phyloP scores from a whole-genome alignment of 2,888 invertebrate genomes.

The Fissipunctia ypsillon region DNA sequence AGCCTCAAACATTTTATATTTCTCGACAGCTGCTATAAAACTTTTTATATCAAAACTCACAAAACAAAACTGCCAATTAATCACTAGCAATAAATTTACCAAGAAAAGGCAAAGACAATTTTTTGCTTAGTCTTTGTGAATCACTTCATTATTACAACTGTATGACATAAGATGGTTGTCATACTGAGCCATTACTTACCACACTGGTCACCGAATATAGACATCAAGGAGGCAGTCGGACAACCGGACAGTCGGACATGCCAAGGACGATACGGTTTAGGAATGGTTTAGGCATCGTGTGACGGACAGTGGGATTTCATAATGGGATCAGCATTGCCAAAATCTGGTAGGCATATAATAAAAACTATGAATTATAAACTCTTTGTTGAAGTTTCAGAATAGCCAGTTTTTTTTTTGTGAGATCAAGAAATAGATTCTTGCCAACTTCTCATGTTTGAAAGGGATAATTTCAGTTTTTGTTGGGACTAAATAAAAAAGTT shows the following conservation, averaged over 20 bases:
- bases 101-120: slow-evolving; percentile 18
- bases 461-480: background rate
- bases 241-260: slow-evolving; percentile 23
- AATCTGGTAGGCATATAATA: slow-evolving; percentile 19
- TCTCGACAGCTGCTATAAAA: slow-evolving; percentile 2
- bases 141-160: slow-evolving; percentile 37
- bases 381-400: slow-evolving; percentile 12
- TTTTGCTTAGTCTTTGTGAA: slow-evolving; percentile 37
- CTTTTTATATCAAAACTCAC: background rate
- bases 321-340: slow-evolving; percentile 36
- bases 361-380: slow-evolving; percentile 35
- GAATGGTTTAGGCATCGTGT: slow-evolving; percentile 14
- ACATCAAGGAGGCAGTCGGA: slow-evolving; percentile 5
- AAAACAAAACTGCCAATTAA: slow-evolving; percentile 20
- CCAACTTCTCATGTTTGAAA: background rate
- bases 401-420: background rate
- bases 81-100: slow-evolving; percentile 36
- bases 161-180: slow-evolving; percentile 43
- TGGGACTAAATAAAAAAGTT: background rate
- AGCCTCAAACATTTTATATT: background rate
- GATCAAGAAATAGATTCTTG: background rate
- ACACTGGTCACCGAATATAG: slow-evolving; percentile 52
- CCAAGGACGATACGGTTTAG: slow-evolving; percentile 45
- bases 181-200: slow-evolving; percentile 23
- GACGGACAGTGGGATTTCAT: slow-evolving; percentile 27